A percentile compares a stretch with the other conserved stretches of the same genome.
These are phyloP conservation scores for Archaeoteleia sp. DNA, from an alignment of 2,888 invertebrate genomes.

Conservation along the genomic window DNA sequence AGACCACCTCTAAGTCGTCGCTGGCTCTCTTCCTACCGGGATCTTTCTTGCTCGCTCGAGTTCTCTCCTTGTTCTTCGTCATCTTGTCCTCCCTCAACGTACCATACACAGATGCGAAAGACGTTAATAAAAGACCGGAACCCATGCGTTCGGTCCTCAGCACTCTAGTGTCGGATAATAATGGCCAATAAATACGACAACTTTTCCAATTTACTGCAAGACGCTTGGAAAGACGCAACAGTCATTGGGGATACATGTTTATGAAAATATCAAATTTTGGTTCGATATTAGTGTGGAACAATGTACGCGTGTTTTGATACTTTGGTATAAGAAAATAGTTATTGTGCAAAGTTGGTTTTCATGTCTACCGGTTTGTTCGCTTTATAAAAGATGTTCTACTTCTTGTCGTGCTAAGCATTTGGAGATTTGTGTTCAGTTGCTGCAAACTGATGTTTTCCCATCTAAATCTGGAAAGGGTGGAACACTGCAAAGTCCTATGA, in stretches of 20 bases:
- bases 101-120: slow-evolving; percentile 20
- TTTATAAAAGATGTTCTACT: too few species aligned
- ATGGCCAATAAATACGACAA: slow-evolving; percentile 44
- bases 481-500: too few species aligned
- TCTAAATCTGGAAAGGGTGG: too few species aligned
- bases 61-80: slow-evolving; percentile 26
- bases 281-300: neutral
- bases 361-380: slow-evolving; percentile 58
- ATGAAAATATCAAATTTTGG: slow-evolving; percentile 3
- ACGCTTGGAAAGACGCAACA: slow-evolving; percentile 3
- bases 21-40: slow-evolving; percentile 21
- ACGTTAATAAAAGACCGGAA: slow-evolving; percentile 40
- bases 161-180: slow-evolving; percentile 32
- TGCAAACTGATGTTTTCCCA: too few species aligned
- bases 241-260: slow-evolving; percentile 18
- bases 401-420: too few species aligned
- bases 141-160: slow-evolving; percentile 14
- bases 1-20: slow-evolving; percentile 23
- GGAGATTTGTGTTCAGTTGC: too few species aligned
- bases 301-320: neutral
- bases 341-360: neutral
- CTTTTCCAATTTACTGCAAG: slow-evolving; percentile 37
- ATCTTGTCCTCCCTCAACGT: slow-evolving; percentile 26
- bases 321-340: neutral
- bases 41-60: slow-evolving; percentile 7